These are phyloP conservation scores for Xestia xanthographa DNA, from an alignment of 2,888 invertebrate genomes.

Conservation along the genomic window DNA sequence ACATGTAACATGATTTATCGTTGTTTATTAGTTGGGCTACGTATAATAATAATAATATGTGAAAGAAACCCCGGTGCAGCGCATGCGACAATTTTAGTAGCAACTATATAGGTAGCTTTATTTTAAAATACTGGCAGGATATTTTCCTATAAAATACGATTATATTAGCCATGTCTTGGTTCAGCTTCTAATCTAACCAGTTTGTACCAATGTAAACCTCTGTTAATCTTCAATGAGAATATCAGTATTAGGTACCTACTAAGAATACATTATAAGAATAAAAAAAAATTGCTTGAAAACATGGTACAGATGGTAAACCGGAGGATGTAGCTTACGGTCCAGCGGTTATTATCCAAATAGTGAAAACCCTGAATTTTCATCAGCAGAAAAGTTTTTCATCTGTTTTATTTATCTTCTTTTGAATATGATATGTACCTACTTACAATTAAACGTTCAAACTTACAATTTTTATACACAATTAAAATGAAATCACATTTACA, in stretches of 20 bases:
- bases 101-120: no score
- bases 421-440: neutral
- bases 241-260: no score
- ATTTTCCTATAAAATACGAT: neutral
- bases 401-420: neutral
- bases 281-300: neutral
- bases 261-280: neutral
- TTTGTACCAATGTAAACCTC: neutral
- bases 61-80: neutral
- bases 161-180: neutral
- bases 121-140: neutral
- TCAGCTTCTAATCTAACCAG: neutral
- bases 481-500: slow-evolving; percentile 1
- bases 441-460: neutral
- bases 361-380: neutral
- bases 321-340: neutral
- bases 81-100: slow-evolving; percentile 8
- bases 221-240: neutral
- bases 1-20: slow-evolving; percentile 75
- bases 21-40: slow-evolving; percentile 60
- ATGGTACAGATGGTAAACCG: neutral
- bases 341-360: neutral
- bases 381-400: neutral
- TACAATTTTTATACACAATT: neutral
- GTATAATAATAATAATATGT: slow-evolving; percentile 1